phyloP scores from a whole-genome alignment of 2,113 vertebrate genomes.

The Phaethon lepturus region DNA sequence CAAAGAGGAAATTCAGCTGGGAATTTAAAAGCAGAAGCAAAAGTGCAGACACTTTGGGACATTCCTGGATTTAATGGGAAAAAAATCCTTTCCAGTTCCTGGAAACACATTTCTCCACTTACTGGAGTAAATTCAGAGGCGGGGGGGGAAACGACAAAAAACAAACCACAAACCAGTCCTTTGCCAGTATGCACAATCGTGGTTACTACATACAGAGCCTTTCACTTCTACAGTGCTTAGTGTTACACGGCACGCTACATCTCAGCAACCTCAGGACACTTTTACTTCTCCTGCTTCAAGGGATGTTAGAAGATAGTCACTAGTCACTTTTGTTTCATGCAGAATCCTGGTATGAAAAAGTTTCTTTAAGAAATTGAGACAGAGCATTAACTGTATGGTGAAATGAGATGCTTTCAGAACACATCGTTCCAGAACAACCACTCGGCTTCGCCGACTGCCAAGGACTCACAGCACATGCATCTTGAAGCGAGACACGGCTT shows the following conservation, averaged over 20 bases:
- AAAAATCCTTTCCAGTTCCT: background rate
- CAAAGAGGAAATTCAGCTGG: background rate
- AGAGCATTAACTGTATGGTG: background rate
- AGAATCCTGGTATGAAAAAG: background rate
- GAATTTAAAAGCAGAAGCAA: background rate
- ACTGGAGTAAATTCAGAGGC: background rate
- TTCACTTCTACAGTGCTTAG: background rate
- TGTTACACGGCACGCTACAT: background rate
- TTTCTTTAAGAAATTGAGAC: background rate
- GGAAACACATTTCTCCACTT: background rate
- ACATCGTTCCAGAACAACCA: background rate
- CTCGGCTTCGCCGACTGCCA: rapidly evolving
- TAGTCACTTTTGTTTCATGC: background rate
- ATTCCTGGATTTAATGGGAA: background rate
- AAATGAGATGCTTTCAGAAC: background rate
- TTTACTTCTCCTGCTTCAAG: background rate
- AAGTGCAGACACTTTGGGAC: background rate
- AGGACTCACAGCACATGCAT: background rate
- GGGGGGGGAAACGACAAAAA: background rate
- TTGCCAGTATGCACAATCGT: background rate
- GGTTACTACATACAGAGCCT: background rate
- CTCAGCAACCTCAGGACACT: background rate
- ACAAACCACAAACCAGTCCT: background rate
- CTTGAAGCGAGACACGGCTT: background rate
- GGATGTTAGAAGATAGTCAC: background rate